Conservation (phyloP, 2,113 vertebrate genomes). For the Capreolus pygargus region DNA sequence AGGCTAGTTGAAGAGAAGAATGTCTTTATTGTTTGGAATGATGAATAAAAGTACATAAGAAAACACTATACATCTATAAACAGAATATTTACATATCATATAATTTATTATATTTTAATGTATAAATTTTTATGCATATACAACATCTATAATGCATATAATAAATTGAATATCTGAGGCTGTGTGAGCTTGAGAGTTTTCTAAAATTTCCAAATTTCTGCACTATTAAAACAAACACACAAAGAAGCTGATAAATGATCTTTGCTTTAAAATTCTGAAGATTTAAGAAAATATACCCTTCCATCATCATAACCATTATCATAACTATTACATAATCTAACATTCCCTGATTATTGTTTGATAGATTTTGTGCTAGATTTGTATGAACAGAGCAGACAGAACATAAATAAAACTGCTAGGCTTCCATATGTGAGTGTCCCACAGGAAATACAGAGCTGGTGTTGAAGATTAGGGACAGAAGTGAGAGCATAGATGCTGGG, state of each 20-base stretch:
- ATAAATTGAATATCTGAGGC: not conserved
- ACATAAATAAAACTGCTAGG: not conserved
- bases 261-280: not conserved
- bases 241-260: not conserved
- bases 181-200: not conserved
- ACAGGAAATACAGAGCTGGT: not conserved
- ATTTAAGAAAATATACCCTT: not conserved
- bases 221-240: not conserved
- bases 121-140: not conserved
- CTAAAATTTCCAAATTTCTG: not conserved
- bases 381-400: not conserved
- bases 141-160: not conserved
- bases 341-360: not conserved
- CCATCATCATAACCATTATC: not conserved
- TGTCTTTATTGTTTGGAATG: not conserved
- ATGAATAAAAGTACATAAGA: not conserved
- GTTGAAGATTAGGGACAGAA: not conserved
- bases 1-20: slow-evolving; percentile 6
- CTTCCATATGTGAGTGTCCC: not conserved
- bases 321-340: not conserved
- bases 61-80: not conserved
- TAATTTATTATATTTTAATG: not conserved
- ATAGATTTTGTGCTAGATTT: not conserved
- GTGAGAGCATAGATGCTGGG: no score
- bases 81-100: not conserved